Base-by-base conservation (phyloP, 2,113 vertebrate genomes). In the Toxostoma redivivum region DNA sequence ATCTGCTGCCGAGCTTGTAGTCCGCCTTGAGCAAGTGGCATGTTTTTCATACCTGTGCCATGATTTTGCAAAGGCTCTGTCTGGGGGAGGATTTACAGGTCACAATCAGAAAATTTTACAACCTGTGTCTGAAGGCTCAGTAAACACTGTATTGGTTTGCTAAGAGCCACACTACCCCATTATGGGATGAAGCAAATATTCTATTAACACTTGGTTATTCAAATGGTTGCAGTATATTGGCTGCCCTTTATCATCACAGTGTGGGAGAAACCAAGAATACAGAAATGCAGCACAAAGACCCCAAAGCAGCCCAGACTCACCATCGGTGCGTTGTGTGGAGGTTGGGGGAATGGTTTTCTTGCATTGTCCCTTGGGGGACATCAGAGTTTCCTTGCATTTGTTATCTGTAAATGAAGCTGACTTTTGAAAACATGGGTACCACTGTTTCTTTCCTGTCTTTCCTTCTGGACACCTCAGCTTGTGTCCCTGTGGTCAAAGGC, bases 401-500 rank as follows among this genome's bases (percentile, higher is more conserved):
- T 64, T 47, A 18, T 9, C 27, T 69, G 18, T 40, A 76, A 30
- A 56, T 65, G 31, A 78, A 83, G 69, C 3, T 71, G 48, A 35
- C 66, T 80, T 62, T 38, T 64, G 83, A 60, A 79, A 73, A 50
- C 48, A 28, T 0, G 0, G 9, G 11, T 19, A 35, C 30, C 9
- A 7, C 56, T 35, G 8, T n/a, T 70, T 62, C 42, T 74, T 38
- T 33, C 28, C 10, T 21, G 11, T 65, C 8, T 54, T 53, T 51
- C 78, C 60, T 81, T 76, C n/a, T 62, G 37, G 23, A 51, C 3
- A 7, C 33, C 47, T 82, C 40, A 33, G 25, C 53, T 57, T 3
- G 0, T 23, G 7, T 40, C n/a, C 54, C 31, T 0, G 0, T 16
- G 31, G 15, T 18, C 0, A 2, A 71, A 33, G 17, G 51, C n/a